Conservation (phyloP, 2,797 vertebrate genomes). For the Varecia variegata region DNA sequence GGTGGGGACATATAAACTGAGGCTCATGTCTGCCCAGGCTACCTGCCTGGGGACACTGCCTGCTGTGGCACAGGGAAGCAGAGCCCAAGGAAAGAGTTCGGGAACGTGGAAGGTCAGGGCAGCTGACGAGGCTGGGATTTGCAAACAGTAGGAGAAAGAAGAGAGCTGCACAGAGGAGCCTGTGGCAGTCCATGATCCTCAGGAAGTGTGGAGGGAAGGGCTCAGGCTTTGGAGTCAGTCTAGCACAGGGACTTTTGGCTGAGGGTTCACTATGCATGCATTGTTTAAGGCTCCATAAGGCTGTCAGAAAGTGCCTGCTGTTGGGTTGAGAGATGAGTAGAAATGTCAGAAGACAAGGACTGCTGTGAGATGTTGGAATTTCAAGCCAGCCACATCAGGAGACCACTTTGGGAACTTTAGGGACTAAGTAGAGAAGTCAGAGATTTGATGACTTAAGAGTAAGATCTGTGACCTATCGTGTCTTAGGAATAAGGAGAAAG, state of each 20-base stretch:
- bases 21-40: not conserved
- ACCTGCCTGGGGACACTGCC: no score
- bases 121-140: not conserved
- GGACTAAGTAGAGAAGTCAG: not conserved
- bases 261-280: fast-evolving
- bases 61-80: not conserved
- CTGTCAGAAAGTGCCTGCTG: not conserved
- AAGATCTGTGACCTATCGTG: not conserved
- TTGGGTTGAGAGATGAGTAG: not conserved
- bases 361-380: not conserved
- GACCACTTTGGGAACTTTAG: not conserved
- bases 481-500: not conserved
- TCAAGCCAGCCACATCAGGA: not conserved
- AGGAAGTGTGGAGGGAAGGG: not conserved
- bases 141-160: not conserved
- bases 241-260: not conserved
- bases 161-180: not conserved
- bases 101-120: fast-evolving
- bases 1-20: no score
- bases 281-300: not conserved
- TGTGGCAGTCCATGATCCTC: no score
- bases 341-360: not conserved
- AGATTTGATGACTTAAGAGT: not conserved
- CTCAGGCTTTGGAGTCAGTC: not conserved
- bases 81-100: not conserved